phyloP scores from a whole-genome alignment of 2,113 vertebrate genomes.

The Merops nubicus region DNA sequence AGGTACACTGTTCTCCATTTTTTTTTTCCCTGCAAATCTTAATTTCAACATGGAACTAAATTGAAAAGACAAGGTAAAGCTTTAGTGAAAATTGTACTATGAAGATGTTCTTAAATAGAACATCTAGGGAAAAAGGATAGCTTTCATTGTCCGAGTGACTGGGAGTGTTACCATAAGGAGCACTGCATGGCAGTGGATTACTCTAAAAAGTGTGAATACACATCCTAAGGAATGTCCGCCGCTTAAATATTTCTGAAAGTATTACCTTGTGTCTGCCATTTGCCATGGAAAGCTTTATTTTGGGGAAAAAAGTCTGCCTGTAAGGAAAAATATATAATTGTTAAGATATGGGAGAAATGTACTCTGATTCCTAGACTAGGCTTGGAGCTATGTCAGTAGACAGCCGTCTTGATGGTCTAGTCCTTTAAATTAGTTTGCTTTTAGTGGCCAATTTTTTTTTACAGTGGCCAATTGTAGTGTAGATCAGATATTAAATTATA shows the following conservation, averaged over 20 bases:
- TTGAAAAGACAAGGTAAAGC: neutral
- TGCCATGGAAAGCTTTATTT: neutral
- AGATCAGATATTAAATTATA: neutral
- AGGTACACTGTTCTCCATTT: neutral
- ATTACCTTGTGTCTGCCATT: neutral
- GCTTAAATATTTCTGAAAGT: neutral
- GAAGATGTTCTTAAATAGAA: neutral
- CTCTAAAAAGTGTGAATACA: neutral
- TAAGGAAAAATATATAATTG: neutral
- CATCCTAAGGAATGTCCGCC: neutral
- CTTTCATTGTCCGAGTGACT: neutral
- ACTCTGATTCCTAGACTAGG: neutral
- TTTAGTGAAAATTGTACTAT: neutral
- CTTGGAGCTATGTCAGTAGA: neutral
- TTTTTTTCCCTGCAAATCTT: neutral
- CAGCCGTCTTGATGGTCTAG: rapidly evolving
- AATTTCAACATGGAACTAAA: neutral
- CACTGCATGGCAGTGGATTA: rapidly evolving
- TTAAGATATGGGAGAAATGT: neutral
- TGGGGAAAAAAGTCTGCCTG: neutral
- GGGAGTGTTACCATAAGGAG: neutral
- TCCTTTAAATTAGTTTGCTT: no score
- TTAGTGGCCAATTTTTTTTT: no score
- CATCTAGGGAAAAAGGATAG: neutral
- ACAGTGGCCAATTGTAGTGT: neutral